Base-by-base conservation (phyloP, 2,113 vertebrate species). In the Ptilorrhoa leucosticta region DNA sequence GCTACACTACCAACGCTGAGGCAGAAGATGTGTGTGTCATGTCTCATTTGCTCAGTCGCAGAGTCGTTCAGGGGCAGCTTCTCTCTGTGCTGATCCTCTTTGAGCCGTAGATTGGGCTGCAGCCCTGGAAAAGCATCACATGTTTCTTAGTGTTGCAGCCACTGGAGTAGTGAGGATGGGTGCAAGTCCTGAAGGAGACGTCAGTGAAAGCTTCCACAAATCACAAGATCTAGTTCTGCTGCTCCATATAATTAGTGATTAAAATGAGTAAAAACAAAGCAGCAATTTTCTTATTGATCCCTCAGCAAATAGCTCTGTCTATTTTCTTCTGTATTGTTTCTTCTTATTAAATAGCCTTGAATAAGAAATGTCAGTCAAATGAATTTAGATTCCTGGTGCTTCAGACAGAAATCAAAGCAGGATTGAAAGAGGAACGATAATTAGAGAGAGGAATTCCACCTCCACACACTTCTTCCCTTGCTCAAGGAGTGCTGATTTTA, bases 281-380 rank as follows among this genome's bases (percentile, higher is more conserved):
- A 89, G 65, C 88, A 90, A 79, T 97, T 97, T 94, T 79, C 83
- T 80, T 88, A 89, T 65, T 87, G 93, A 96, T 91, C 79, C 82
- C 94, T 63, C 44, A 85, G 51, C 83, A 95, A 96, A 92, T 95
- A 94, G 75, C 89, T 92, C 45, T 93, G 79, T 83, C 95, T 97
- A 31, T 95, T 97, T 95, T 61, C 89, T 94, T 87, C 88, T 90
- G 87, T 83, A 65, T 83, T 97, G 89, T 93, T 97, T 60, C 82
- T 94, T 75, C 61, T 73, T 81, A 90, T 83, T 94, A 92, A 92
- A 83, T 83, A 91, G 95, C 69, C 94, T 63, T 91, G 92, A 97
- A 88, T 93, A 96, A 97, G 94, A 83, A 87, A 92, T 85, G 95
- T 89, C 92, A 86, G 89, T 96, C 90, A 95, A 90, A 94, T 91